These are phyloP conservation scores for Echinarachnius parma DNA, from an alignment of 53 echinoderm and acorn worm species.

Conservation along the genomic window DNA sequence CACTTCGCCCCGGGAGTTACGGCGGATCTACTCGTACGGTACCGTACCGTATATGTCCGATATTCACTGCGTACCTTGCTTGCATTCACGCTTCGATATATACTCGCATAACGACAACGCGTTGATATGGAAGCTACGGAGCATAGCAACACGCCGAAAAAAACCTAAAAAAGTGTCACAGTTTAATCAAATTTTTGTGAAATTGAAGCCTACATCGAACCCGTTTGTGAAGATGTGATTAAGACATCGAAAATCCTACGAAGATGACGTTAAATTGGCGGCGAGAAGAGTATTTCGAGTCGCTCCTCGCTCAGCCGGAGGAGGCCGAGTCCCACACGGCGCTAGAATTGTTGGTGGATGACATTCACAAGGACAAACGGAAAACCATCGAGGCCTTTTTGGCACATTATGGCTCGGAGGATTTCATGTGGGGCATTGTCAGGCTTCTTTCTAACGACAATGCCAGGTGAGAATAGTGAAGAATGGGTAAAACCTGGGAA, in stretches of 20 bases:
- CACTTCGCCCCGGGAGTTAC: too few relatives aligned
- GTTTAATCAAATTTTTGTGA: not conserved
- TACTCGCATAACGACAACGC: too few relatives aligned
- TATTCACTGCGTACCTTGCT: too few relatives aligned
- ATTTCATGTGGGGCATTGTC: conserved; percentile 88
- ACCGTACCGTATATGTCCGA: too few relatives aligned
- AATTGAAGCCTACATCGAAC: not conserved
- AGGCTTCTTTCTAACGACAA: conserved; percentile 76
- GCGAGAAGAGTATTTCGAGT: conserved; percentile 80
- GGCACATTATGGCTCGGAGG: conserved; percentile 82
- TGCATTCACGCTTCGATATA: too few relatives aligned
- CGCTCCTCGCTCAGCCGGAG: conserved; percentile 66
- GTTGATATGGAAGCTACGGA: conserved; percentile 17
- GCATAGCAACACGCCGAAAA: conserved; percentile 9
- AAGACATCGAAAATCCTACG: not conserved
- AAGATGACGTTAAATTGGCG: conserved; percentile 91
- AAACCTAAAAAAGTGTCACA: not conserved
- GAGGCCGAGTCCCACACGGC: conserved; percentile 61
- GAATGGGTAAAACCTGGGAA: not conserved
- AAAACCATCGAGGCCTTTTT: conserved; percentile 81
- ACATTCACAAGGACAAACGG: conserved; percentile 87
- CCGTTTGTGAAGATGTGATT: not conserved
- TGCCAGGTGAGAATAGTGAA: conserved; percentile 51
- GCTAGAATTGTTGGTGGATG: conserved; percentile 89
- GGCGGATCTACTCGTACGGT: too few relatives aligned